Conservation (phyloP, 2,797 vertebrate species). For the Falco rusticolus region DNA sequence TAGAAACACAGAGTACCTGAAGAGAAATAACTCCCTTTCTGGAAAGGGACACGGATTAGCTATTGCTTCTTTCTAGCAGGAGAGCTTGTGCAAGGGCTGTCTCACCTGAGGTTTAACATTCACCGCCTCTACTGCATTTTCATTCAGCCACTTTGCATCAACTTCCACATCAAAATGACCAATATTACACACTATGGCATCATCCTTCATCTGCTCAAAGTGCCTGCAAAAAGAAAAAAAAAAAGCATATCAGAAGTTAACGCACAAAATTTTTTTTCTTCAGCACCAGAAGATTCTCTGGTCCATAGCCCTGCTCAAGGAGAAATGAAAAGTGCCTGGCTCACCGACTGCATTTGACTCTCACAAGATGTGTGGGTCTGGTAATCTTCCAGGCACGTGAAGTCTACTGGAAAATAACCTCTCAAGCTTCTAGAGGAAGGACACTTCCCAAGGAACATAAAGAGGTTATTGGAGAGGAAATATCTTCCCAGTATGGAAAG, state of each 20-base stretch:
- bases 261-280: neutral
- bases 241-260: neutral
- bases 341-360: neutral
- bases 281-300: neutral
- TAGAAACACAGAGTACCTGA: too few relatives aligned
- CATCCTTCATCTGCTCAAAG: slow-evolving; percentile 97
- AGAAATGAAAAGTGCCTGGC: neutral
- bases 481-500: too few relatives aligned
- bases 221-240: slow-evolving; percentile 79
- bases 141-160: slow-evolving; percentile 93
- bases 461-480: too few relatives aligned
- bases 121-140: slow-evolving; percentile 86
- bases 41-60: neutral
- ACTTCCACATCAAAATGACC: slow-evolving; percentile 98
- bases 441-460: too few relatives aligned
- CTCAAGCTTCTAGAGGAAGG: too few relatives aligned
- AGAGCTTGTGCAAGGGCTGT: neutral
- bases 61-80: neutral
- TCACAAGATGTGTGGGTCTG: too few relatives aligned
- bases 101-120: slow-evolving; percentile 95
- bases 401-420: too few relatives aligned
- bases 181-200: slow-evolving; percentile 96
- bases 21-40: neutral
- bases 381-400: too few relatives aligned
- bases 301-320: neutral